These are phyloP conservation scores for Scortum barcoo DNA, from an alignment of 2,113 vertebrate species.

Conservation along the genomic window DNA sequence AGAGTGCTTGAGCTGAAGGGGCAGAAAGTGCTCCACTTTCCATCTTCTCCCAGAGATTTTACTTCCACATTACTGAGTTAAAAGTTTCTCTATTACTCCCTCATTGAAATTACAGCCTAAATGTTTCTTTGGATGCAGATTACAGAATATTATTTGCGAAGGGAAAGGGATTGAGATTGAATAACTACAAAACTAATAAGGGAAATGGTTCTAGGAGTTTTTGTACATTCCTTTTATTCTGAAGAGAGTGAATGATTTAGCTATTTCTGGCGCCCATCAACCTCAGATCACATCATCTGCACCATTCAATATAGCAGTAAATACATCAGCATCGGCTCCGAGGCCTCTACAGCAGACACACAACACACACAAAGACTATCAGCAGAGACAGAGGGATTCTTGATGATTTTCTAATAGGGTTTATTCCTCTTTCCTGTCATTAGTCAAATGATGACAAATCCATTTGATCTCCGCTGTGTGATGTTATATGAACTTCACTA, in stretches of 20 bases:
- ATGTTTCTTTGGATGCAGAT: slow-evolving; percentile 64
- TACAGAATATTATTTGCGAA: slow-evolving; percentile 62
- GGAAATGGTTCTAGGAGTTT: slow-evolving; percentile 68
- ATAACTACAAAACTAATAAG: slow-evolving; percentile 75
- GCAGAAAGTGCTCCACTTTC: background rate
- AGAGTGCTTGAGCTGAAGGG: background rate
- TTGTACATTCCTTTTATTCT: slow-evolving; percentile 64
- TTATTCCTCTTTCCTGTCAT: slow-evolving; percentile 79
- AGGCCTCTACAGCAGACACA: slow-evolving; percentile 67
- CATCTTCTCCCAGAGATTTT: slow-evolving; percentile 5
- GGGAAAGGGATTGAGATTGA: slow-evolving; percentile 65
- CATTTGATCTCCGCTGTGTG: slow-evolving; percentile 75
- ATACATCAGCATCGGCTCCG: slow-evolving; percentile 68
- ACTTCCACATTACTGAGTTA: slow-evolving; percentile 14
- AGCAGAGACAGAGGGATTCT: slow-evolving; percentile 68
- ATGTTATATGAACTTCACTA: slow-evolving; percentile 80
- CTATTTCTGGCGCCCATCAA: slow-evolving; percentile 68
- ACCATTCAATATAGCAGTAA: slow-evolving; percentile 66
- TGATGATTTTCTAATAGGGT: slow-evolving; percentile 81
- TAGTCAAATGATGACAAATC: slow-evolving; percentile 82
- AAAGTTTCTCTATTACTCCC: slow-evolving; percentile 49
- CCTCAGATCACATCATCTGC: slow-evolving; percentile 74
- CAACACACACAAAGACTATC: slow-evolving; percentile 63
- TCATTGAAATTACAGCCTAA: slow-evolving; percentile 44
- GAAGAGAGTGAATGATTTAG: slow-evolving; percentile 45